Evolutionary conservation across 1,140 invertebrate species (phyloP).

Genomic region (Delia radicum): DNA sequence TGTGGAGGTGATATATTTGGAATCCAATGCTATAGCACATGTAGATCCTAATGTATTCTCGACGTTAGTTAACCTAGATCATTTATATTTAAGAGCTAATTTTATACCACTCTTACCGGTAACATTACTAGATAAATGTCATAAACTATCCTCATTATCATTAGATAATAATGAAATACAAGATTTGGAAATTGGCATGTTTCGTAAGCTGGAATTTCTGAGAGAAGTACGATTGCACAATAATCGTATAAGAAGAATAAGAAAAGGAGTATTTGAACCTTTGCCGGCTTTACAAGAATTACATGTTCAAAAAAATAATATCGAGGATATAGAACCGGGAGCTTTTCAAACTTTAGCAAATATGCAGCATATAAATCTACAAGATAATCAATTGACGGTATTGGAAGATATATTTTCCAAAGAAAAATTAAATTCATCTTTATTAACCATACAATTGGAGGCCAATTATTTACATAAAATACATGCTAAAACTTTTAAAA

Average conservation of each 20-base stretch:
- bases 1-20: constrained; percentile 80
- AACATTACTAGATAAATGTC: constrained; percentile 72
- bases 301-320: constrained; percentile 84
- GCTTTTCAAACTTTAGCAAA: constrained; percentile 78
- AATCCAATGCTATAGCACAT: constrained; percentile 80
- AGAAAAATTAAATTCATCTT: constrained; percentile 59
- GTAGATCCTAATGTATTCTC: constrained; percentile 74
- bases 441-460: constrained; percentile 83
- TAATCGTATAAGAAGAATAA: constrained; percentile 75
- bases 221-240: constrained; percentile 84
- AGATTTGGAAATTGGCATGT: constrained; percentile 76
- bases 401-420: constrained; percentile 81
- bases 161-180: constrained; percentile 88
- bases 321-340: constrained; percentile 78
- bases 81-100: constrained; percentile 84
- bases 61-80: constrained; percentile 72
- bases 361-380: constrained; percentile 86
- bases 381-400: constrained; percentile 74
- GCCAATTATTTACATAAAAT: constrained; percentile 76
- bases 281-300: constrained; percentile 78
- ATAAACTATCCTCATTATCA: constrained; percentile 78
- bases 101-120: constrained; percentile 76
- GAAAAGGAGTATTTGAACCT: constrained; percentile 77
- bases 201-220: constrained; percentile 71
- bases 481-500: constrained; percentile 75